Base-by-base conservation (phyloP, 2,113 vertebrate species). In the Plectropomus leopardus region DNA sequence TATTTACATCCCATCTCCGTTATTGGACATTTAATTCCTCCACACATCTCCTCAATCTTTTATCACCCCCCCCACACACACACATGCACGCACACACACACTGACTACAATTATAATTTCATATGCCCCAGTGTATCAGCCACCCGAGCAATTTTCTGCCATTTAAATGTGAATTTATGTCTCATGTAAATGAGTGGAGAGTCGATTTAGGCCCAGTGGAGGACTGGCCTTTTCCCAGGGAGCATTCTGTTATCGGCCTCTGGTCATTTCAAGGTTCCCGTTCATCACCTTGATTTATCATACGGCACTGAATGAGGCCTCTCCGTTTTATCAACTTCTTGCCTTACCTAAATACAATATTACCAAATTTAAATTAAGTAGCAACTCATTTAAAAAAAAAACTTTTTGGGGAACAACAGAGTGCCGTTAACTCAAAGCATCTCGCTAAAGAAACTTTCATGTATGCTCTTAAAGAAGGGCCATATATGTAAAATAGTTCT, bases 141-240 rank as follows among this genome's bases (percentile, higher is more conserved):
- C 78, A 53, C 70, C 48, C 32, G 61, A 86, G 89, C 92, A 93
- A 94, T 95, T 91, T 90, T 90, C 85, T 80, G 72, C 85, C 83
- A 86, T 87, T 91, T 94, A 92, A 93, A 94, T 88, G 84, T 87
- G 92, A 93, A 92, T 95, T 95, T 94, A 93, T 89, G 90, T 87
- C 80, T 83, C 84, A 94, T 94, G 94, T 90, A 95, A 96, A 96
- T 95, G 85, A 90, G 80, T 53, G 70, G 65, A 86, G 89, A 93
- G 90, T 94, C 88, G 86, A 96, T 94, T 92, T 87, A 88, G 87
- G 89, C 83, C 93, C 87, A 89, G 83, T 88, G 92, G 94, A 94
- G 88, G 88, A 90, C 87, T 95, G 96, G 96, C 96, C 95, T 97
- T 97, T 96, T 87, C 82, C 63, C 89, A 92, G 72, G 66, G 40